Evolutionary conservation across 2,797 vertebrate genomes (phyloP).

Genomic region (Periparus ater): DNA sequence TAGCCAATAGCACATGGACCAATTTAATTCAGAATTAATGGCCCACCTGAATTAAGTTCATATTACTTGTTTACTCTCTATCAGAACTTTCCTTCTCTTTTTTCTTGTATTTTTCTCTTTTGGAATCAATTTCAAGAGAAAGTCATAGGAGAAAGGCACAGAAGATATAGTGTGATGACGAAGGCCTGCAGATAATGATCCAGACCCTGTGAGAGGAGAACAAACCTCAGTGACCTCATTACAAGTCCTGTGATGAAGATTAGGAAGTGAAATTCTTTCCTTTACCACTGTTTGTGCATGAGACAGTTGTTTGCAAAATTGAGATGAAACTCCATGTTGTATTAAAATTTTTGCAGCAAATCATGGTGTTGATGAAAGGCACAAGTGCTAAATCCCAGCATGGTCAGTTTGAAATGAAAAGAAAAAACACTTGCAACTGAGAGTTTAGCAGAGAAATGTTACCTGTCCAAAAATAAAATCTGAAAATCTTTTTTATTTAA

Average conservation of each 20-base stretch:
- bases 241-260: background rate
- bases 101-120: background rate
- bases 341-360: background rate
- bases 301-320: background rate
- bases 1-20: background rate
- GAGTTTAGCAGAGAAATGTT: background rate
- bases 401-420: background rate
- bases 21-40: background rate
- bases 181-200: background rate
- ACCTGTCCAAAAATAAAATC: background rate
- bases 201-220: background rate
- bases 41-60: background rate
- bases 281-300: background rate
- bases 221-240: background rate
- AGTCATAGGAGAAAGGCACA: background rate
- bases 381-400: background rate
- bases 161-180: background rate
- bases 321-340: background rate
- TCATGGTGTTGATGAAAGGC: background rate
- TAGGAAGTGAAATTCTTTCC: slow-evolving; percentile 29
- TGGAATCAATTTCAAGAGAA: background rate
- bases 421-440: background rate
- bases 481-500: background rate
- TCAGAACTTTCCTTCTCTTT: background rate
- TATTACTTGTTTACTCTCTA: background rate